Conservation (phyloP, 2,113 vertebrate genomes). For the Tetrax tetrax region DNA sequence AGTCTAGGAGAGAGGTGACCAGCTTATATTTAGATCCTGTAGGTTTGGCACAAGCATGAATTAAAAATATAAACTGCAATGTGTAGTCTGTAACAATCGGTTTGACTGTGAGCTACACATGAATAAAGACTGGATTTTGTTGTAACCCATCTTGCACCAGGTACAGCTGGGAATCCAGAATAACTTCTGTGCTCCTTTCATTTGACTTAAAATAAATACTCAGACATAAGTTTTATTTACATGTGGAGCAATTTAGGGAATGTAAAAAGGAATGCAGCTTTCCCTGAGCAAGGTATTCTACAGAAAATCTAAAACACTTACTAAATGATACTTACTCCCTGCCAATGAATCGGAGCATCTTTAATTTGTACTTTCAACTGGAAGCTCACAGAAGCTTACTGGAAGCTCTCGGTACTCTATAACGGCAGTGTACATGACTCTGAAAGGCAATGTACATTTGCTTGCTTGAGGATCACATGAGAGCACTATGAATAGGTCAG, state of each 20-base stretch:
- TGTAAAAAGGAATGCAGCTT: not conserved
- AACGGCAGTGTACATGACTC: not conserved
- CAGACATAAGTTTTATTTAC: slow-evolving; percentile 51
- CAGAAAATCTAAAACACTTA: not conserved
- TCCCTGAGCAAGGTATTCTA: not conserved
- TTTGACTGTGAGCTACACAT: not conserved
- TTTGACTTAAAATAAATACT: slow-evolving; percentile 71
- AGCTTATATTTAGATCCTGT: not conserved
- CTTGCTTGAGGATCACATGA: slow-evolving; percentile 19
- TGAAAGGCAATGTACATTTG: slow-evolving; percentile 28
- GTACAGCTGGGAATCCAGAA: slow-evolving; percentile 69
- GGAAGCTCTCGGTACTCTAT: not conserved
- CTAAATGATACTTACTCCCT: not conserved
- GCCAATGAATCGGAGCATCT: not conserved
- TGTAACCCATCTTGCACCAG: slow-evolving; percentile 51
- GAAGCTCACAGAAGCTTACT: not conserved
- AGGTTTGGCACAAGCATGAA: not conserved
- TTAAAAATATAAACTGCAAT: not conserved
- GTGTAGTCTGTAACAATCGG: not conserved
- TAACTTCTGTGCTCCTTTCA: slow-evolving; percentile 65
- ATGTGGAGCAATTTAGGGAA: slow-evolving; percentile 3
- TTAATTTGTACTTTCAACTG: not conserved
- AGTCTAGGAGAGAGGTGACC: not conserved
- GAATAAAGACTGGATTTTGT: slow-evolving; percentile 41
- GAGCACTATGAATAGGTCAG: slow-evolving; percentile 52